Evolutionary conservation across 2,797 vertebrate genomes (phyloP).

Genomic region (Eulemur rubriventer): DNA sequence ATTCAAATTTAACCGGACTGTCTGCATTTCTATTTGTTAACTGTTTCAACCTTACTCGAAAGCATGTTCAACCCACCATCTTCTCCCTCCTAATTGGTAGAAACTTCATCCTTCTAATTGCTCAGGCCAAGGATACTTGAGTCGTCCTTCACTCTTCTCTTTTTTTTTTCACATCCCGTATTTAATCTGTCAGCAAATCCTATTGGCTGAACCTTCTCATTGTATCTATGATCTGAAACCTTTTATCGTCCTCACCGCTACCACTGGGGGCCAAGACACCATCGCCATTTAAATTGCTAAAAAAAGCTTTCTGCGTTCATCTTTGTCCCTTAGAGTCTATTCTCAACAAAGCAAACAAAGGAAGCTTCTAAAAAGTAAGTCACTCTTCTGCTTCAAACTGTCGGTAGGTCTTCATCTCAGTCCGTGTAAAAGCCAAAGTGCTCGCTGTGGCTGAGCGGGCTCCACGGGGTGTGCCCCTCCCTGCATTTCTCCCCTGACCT

Average conservation of each 20-base stretch:
- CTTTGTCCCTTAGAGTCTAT: neutral
- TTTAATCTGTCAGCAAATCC: neutral
- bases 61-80: neutral
- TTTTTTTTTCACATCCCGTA: neutral
- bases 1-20: neutral
- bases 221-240: neutral
- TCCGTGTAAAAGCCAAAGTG: neutral
- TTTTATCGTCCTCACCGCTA: neutral
- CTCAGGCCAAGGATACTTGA: neutral
- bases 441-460: neutral
- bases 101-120: neutral
- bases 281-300: neutral
- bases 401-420: neutral
- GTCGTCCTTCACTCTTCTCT: neutral
- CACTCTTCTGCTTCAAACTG: neutral
- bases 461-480: neutral
- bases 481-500: neutral
- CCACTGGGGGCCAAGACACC: neutral
- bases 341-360: neutral
- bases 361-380: neutral
- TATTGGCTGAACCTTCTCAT: neutral
- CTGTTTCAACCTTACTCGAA: neutral
- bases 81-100: neutral
- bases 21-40: neutral
- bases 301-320: neutral